Evolutionary conservation across 2,888 invertebrate species (phyloP).

Genomic region (Thera obeliscata): DNA sequence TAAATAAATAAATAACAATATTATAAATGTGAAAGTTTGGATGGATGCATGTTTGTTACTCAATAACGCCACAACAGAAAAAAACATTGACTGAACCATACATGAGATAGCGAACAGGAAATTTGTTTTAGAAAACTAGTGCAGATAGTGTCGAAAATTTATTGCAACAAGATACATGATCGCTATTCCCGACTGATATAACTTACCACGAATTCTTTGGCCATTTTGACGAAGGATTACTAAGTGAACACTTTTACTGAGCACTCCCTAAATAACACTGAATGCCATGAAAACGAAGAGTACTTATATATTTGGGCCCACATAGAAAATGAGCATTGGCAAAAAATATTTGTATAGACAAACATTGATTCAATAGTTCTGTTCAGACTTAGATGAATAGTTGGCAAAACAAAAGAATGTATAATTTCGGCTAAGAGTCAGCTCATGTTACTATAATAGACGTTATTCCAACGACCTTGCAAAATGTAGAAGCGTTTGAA

Average conservation of each 20-base stretch:
- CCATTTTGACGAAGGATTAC: conserved; percentile 50
- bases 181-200: neutral
- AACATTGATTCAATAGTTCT: conserved; percentile 63
- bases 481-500: conserved; percentile 33
- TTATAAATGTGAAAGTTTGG: no score
- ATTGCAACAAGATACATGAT: neutral
- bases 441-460: conserved; percentile 30
- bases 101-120: no score
- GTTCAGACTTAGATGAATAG: conserved; percentile 69
- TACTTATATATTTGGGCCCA: conserved; percentile 69
- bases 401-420: conserved; percentile 75
- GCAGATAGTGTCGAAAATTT: no score
- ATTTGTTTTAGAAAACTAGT: no score
- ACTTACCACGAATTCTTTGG: conserved; percentile 56
- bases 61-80: no score
- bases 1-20: no score
- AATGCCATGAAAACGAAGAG: conserved; percentile 50
- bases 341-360: conserved; percentile 56
- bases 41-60: no score
- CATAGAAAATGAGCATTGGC: conserved; percentile 57
- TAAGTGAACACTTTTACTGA: conserved; percentile 45
- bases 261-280: conserved; percentile 54
- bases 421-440: conserved; percentile 57
- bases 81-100: no score
- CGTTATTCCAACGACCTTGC: conserved; percentile 46